phyloP scores from a whole-genome alignment of 1,140 invertebrate genomes.

The Olivierus martensii region DNA sequence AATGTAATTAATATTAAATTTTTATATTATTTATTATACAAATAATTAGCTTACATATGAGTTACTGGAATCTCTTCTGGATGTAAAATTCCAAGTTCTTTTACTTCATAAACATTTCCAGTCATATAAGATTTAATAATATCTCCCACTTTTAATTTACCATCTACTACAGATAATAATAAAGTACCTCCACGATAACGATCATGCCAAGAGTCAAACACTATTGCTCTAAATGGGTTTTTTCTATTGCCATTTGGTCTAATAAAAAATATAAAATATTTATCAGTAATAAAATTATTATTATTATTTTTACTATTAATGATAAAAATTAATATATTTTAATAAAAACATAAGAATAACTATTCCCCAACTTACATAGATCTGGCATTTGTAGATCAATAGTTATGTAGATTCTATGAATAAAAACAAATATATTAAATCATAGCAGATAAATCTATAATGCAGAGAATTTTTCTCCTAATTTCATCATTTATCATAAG shows the following conservation, averaged over 20 bases:
- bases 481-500: too few relatives aligned
- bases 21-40: not conserved
- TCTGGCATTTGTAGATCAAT: too few relatives aligned
- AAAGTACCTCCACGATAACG: slow-evolving; percentile 69
- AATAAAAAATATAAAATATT: too few relatives aligned
- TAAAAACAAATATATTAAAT: too few relatives aligned
- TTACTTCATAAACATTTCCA: slow-evolving; percentile 59
- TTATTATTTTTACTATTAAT: too few relatives aligned
- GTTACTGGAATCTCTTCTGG: slow-evolving; percentile 55
- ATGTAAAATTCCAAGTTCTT: slow-evolving; percentile 60
- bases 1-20: not conserved
- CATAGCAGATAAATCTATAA: too few relatives aligned
- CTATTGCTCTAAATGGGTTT: slow-evolving; percentile 54
- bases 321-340: too few relatives aligned
- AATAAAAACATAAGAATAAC: too few relatives aligned
- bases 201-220: slow-evolving; percentile 94
- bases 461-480: too few relatives aligned
- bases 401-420: too few relatives aligned
- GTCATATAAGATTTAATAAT: slow-evolving; percentile 46
- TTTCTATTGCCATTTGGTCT: slow-evolving; percentile 41
- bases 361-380: too few relatives aligned
- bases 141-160: slow-evolving; percentile 49
- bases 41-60: slow-evolving; percentile 43
- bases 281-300: too few relatives aligned
- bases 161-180: slow-evolving; percentile 63